Base-by-base conservation (phyloP, 2,888 invertebrate species). In the Rhingia campestris region DNA sequence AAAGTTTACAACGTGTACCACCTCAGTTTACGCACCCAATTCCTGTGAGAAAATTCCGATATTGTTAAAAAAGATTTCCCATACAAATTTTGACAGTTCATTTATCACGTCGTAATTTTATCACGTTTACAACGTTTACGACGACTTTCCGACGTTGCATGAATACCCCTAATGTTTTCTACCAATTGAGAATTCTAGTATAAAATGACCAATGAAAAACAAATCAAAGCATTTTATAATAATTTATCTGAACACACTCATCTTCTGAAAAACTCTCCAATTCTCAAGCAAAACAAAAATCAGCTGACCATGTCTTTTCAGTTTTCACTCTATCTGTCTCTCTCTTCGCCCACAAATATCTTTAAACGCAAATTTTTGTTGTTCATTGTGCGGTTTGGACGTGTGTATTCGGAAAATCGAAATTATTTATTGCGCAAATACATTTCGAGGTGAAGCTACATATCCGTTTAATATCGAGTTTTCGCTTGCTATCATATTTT, bases 241-340 rank as follows among this genome's bases (percentile, higher is more conserved):
- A 6, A 0, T 3, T 12, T 45, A 2, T 4, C 59, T 73, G 79
- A 43, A 67, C 30, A 4, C 63, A 33, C 4, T 43, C 82, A 47
- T 7, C 7, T 3, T 4, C 4, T 4, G 6, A 0, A 47, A 63
- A 74, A 53, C 51, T 84, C 79, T 84, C 69, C 79, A 74, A 64
- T 58, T 6, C 22, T 22, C 3, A 32, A 59, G 2, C 56, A 58
- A 75, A 84, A 84, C 79, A 84, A 69, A 74, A 64, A 37, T 51
- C 84, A 84, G 84, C 84, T 80, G 84, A 10, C 22, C 32, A 2
- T 22, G 22, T 1, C 22, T 2, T 22, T 22, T 22, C 22, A 22
- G 1, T 22, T 4, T 32, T n/a, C 1, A 12, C n/a, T 67, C 37
- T 61, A 37, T 37, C 32, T 33, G 6, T 74, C 79, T 49, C 82